Base-by-base conservation (phyloP, 2,888 invertebrate genomes). In the Eurytoma adleriae region DNA sequence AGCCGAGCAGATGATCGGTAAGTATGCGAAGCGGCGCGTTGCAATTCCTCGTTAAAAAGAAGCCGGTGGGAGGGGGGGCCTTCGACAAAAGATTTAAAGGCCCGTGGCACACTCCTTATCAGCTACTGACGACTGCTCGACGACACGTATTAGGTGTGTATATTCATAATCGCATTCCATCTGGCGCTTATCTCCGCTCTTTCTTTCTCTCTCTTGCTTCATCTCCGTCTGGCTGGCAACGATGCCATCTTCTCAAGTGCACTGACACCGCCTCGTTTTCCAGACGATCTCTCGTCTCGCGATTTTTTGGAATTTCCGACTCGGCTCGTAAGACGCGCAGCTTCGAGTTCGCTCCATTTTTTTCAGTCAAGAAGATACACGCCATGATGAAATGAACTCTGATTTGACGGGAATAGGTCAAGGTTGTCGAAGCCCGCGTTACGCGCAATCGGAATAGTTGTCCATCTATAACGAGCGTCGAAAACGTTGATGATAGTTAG, bases 71-170 rank as follows among this genome's bases (percentile, higher is more conserved):
- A 16, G 54, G n/a, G 54, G 5, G 14, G 12, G 0, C 48, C 64
- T 70, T 75, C 59, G 79, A 70, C 74, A 75, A 79, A 66, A 70
- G 79, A 75, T 79, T 79, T 79, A 79, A 79, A 79, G 70, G 75
- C 59, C 79, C 54, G 40, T 16, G 59, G n/a, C 73, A 62, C 18
- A 40, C n/a, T 30, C 18, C 61, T 40, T 18, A n/a, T 20, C 52
- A 20, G 24, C 54, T 20, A 12, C 66, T 13, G 20, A n/a, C 56
- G 50, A 24, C 61, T 27, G 27, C 40, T 2, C 27, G 54, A 24
- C n/a, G 14, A 64, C 66, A 48, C 40, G 57, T 52, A 68, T 27
- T 24, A 18, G 70, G 48, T 40, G 59, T 20, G 14, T 66, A 10
- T 20, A 57, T 7, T 54, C 61, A 27, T 73, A 73, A 40, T 73